Evolutionary conservation across 2,113 vertebrate species (phyloP).

Genomic region (Heterotis niloticus): DNA sequence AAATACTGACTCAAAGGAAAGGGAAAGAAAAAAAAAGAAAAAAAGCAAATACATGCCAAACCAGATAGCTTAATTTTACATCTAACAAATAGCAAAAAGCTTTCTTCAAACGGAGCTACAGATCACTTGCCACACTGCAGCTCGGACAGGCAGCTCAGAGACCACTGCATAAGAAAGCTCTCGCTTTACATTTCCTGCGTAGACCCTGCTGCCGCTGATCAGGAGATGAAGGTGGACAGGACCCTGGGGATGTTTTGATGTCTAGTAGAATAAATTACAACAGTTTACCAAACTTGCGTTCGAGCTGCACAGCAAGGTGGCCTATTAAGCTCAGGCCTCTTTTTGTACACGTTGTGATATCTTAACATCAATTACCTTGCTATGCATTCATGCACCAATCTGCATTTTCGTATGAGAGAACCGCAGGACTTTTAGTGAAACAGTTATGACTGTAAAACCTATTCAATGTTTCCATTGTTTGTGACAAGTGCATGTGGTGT

Average conservation of each 20-base stretch:
- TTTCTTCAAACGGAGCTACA: not conserved
- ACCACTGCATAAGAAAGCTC: not conserved
- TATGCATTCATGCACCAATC: not conserved
- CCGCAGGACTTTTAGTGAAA: no score
- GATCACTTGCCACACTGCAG: not conserved
- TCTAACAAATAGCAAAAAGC: not conserved
- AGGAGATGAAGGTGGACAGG: constrained; percentile 16
- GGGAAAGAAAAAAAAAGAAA: not conserved
- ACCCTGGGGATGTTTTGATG: constrained; percentile 5
- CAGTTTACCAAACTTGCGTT: constrained; percentile 10
- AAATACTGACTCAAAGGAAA: not conserved
- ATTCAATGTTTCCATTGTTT: no score
- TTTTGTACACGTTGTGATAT: not conserved
- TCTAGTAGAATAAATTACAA: constrained; percentile 12
- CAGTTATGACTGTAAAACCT: no score
- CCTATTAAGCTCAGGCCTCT: no score
- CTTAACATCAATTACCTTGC: constrained; percentile 2
- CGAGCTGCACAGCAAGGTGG: constrained; percentile 4
- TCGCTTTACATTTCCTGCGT: not conserved
- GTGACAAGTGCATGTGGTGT: no score
- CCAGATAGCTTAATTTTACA: not conserved
- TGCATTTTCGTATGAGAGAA: no score
- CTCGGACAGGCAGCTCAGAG: not conserved
- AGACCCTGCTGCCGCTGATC: not conserved
- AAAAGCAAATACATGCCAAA: not conserved